These are phyloP conservation scores for Pangasius larnaudii DNA, from an alignment of 2,797 vertebrate genomes.

Conservation along the genomic window DNA sequence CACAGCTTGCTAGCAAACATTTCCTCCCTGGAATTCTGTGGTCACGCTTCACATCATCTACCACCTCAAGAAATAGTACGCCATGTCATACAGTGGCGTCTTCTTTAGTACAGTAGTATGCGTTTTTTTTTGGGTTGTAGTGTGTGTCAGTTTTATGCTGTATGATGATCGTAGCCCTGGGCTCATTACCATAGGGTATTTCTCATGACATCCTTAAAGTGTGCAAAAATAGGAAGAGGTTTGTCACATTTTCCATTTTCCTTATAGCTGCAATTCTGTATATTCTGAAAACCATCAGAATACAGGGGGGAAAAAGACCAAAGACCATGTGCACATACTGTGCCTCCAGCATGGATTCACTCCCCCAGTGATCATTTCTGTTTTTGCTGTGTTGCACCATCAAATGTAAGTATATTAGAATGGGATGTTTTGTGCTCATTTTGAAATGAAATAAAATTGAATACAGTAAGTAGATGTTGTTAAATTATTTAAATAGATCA, in stretches of 20 bases:
- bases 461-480: too few relatives aligned
- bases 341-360: neutral
- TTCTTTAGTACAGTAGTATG: neutral
- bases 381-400: neutral
- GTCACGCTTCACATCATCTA: neutral
- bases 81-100: too few relatives aligned
- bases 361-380: neutral
- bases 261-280: neutral
- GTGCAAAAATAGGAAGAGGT: neutral
- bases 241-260: neutral
- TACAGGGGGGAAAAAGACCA: neutral
- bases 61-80: neutral
- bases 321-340: neutral
- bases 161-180: neutral
- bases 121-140: too few relatives aligned
- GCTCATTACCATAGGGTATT: neutral
- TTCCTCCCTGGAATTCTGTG: neutral
- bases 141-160: too few relatives aligned
- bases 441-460: too few relatives aligned
- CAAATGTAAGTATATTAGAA: neutral
- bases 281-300: neutral
- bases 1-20: neutral
- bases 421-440: too few relatives aligned
- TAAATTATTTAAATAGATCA: too few relatives aligned
- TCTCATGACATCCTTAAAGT: too few relatives aligned